Percentiles rank a stretch among this genome's conserved stretches.
phyloP scores from a whole-genome alignment of 2,888 invertebrate species.

The Xanthia togata region DNA sequence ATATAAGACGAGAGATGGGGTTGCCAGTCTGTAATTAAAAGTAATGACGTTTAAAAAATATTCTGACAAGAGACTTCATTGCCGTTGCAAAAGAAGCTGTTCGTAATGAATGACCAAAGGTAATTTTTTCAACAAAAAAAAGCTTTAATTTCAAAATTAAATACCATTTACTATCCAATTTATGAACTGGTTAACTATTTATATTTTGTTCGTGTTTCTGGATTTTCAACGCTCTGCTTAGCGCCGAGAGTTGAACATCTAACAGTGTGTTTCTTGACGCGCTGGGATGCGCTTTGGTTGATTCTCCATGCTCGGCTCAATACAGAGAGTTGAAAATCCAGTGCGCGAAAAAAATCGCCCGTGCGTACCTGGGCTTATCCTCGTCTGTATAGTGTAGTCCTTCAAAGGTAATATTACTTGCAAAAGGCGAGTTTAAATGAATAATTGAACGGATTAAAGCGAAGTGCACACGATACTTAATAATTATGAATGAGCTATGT shows the following conservation, averaged over 20 bases:
- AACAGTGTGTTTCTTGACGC: background rate
- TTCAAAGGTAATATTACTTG: conserved; percentile 46
- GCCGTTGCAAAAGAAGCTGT: background rate
- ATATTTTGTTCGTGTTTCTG: background rate
- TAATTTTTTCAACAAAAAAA: conserved; percentile 30
- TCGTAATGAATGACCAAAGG: background rate
- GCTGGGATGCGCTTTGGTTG: too few species aligned
- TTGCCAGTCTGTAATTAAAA: conserved; percentile 39
- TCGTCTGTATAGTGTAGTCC: conserved; percentile 10
- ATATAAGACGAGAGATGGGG: background rate
- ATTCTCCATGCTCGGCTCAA: too few species aligned
- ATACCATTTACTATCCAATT: conserved; percentile 29
- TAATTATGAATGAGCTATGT: conserved; percentile 59
- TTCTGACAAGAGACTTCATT: background rate
- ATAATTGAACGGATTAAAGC: conserved; percentile 57
- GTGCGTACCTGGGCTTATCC: background rate
- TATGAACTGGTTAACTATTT: conserved; percentile 25
- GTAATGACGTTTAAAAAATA: conserved; percentile 25
- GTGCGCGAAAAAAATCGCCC: background rate
- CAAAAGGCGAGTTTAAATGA: conserved; percentile 48
- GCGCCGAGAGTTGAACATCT: background rate
- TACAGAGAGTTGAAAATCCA: background rate
- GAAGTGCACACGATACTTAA: conserved; percentile 52
- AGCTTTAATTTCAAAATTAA: conserved; percentile 35
- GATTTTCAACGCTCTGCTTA: background rate